Evolutionary conservation across 2,888 invertebrate species (phyloP).

Genomic region (Aspidapion aeneum): DNA sequence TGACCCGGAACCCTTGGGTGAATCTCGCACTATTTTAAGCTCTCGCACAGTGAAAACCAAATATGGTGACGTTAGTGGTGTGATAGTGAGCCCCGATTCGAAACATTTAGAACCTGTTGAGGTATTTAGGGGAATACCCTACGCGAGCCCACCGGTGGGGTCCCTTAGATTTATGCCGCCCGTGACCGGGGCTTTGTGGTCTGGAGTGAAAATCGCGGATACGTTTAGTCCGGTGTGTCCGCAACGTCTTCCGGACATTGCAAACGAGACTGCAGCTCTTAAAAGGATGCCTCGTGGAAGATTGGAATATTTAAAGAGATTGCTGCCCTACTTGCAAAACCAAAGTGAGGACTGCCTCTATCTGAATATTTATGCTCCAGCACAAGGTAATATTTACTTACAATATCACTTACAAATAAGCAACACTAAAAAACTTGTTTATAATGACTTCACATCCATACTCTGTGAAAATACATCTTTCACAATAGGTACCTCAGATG

Average conservation of each 20-base stretch:
- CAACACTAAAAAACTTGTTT: too few species aligned
- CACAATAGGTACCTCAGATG: too few species aligned
- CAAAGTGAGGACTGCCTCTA: slow-evolving; percentile 97
- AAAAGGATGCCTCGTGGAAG: slow-evolving; percentile 86
- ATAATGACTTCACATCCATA: too few species aligned
- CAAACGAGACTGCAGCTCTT: slow-evolving; percentile 78
- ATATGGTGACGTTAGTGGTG: slow-evolving; percentile 82
- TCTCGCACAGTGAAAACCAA: slow-evolving; percentile 85
- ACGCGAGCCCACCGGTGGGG: slow-evolving; percentile 89
- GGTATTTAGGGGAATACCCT: slow-evolving; percentile 90
- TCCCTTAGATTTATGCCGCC: slow-evolving; percentile 94
- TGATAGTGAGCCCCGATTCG: slow-evolving; percentile 78
- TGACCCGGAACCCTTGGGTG: slow-evolving; percentile 33
- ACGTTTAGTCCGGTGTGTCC: slow-evolving; percentile 89
- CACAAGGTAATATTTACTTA: too few species aligned
- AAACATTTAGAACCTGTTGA: slow-evolving; percentile 85
- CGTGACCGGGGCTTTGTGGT: slow-evolving; percentile 89
- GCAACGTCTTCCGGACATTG: slow-evolving; percentile 82
- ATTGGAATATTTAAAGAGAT: slow-evolving; percentile 81
- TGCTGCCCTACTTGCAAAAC: slow-evolving; percentile 82
- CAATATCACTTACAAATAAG: too few species aligned
- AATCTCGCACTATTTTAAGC: slow-evolving; percentile 55
- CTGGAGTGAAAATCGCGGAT: slow-evolving; percentile 83
- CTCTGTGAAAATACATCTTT: too few species aligned
- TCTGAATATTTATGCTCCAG: slow-evolving; percentile 94